Percentiles rank a stretch among this genome's conserved stretches.
Conservation (phyloP, 1,140 invertebrate genomes). For the Archivesica marissinica region DNA sequence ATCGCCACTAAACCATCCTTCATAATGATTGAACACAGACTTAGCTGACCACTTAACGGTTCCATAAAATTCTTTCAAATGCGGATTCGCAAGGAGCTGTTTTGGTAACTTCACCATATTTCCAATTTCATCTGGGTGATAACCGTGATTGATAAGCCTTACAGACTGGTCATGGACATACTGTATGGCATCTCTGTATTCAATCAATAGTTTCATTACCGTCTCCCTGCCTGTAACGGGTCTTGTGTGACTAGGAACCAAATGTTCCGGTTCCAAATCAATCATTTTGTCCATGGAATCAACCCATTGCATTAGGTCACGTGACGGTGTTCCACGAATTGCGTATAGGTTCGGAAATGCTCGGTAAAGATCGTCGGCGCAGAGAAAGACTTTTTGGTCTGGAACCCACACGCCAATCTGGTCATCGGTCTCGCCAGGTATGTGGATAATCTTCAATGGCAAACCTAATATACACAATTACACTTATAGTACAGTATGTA, state of each 20-base stretch:
- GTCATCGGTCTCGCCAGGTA: constrained; percentile 79
- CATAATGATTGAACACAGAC: constrained; percentile 72
- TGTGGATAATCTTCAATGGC: constrained; percentile 72
- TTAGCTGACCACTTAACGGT: constrained; percentile 77
- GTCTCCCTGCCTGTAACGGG: constrained; percentile 68
- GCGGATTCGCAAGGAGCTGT: constrained; percentile 66
- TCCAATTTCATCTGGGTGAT: constrained; percentile 72
- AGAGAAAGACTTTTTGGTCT: constrained; percentile 67
- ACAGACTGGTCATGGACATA: constrained; percentile 77
- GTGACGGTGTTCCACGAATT: constrained; percentile 74
- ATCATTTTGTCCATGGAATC: constrained; percentile 74
- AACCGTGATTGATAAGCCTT: constrained; percentile 72
- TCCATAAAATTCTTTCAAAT: constrained; percentile 75
- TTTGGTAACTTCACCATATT: constrained; percentile 68
- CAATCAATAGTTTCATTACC: constrained; percentile 66
- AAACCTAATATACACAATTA: too few species aligned
- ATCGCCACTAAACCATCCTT: constrained; percentile 79
- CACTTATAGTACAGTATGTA: too few species aligned
- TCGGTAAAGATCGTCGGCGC: constrained; percentile 77
- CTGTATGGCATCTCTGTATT: constrained; percentile 77
- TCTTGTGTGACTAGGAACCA: constrained; percentile 77
- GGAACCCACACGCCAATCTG: constrained; percentile 79
- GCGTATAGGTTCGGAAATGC: constrained; percentile 80
- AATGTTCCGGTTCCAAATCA: constrained; percentile 66
- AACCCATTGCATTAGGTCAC: constrained; percentile 73